Conservation (phyloP, 2,113 vertebrate genomes). For the Tragelaphus imberbis region DNA sequence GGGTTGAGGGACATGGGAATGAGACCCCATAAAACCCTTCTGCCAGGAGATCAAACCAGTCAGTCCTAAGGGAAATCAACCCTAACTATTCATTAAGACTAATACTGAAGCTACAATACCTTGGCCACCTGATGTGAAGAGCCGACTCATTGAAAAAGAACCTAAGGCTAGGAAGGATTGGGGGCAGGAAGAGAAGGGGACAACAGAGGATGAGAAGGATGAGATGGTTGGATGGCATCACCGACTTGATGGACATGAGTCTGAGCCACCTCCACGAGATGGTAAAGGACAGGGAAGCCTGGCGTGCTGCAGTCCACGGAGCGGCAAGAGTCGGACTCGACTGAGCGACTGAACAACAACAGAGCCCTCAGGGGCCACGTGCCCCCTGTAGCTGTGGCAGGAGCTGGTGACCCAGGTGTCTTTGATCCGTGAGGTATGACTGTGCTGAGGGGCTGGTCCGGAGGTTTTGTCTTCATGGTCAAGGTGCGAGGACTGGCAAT, state of each 20-base stretch:
- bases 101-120: background rate
- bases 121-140: background rate
- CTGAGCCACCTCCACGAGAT: background rate
- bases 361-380: fast-evolving
- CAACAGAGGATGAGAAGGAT: background rate
- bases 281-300: background rate
- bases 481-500: fast-evolving
- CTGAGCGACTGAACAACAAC: background rate
- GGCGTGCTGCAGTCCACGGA: background rate
- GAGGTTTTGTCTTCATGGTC: background rate
- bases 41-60: background rate
- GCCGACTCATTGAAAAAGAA: background rate
- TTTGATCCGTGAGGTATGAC: background rate
- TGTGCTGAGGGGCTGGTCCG: background rate
- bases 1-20: background rate
- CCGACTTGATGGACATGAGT: background rate
- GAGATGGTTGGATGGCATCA: background rate
- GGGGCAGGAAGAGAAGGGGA: background rate
- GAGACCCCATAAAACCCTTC: background rate
- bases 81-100: background rate
- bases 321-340: background rate
- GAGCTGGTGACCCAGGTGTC: background rate
- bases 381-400: background rate
- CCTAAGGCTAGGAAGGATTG: background rate
- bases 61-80: background rate